Evolutionary conservation across 2,113 vertebrate genomes (phyloP).

Genomic region (Pholis gunnellus): DNA sequence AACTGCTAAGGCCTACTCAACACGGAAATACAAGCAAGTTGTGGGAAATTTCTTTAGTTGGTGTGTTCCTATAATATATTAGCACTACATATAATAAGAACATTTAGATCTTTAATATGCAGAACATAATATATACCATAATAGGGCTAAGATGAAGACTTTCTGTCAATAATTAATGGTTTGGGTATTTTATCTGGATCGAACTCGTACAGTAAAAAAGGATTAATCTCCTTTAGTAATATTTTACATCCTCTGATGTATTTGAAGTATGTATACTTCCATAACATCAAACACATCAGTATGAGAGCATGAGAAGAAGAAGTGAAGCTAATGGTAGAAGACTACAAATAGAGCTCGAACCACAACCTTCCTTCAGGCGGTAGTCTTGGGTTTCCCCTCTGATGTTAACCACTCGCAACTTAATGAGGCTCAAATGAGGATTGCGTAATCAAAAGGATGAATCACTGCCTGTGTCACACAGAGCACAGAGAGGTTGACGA

Average conservation of each 20-base stretch:
- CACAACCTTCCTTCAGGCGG: constrained; percentile 22
- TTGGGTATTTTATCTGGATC: not conserved
- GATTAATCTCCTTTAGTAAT: not conserved
- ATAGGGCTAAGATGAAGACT: not conserved
- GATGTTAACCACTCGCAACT: constrained; percentile 32
- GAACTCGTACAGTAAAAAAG: not conserved
- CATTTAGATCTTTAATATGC: not conserved
- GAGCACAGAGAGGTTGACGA: constrained; percentile 10
- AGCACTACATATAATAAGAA: not conserved
- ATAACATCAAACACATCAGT: constrained; percentile 14
- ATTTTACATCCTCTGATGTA: not conserved
- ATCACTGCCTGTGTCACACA: constrained; percentile 25
- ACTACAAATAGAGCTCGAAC: constrained; percentile 12
- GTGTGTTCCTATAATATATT: not conserved
- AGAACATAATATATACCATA: not conserved
- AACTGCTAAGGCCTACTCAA: constrained; percentile 1
- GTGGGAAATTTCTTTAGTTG: not conserved
- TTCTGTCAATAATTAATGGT: not conserved
- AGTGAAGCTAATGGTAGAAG: not conserved
- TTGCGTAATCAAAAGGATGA: constrained; percentile 43
- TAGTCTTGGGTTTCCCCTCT: constrained; percentile 31
- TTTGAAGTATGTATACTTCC: not conserved
- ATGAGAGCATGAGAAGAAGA: not conserved
- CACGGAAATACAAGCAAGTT: not conserved
- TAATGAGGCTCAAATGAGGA: constrained; percentile 50